Conservation (phyloP, 2,888 invertebrate species). For the Drosophila nr. fundita region DNA sequence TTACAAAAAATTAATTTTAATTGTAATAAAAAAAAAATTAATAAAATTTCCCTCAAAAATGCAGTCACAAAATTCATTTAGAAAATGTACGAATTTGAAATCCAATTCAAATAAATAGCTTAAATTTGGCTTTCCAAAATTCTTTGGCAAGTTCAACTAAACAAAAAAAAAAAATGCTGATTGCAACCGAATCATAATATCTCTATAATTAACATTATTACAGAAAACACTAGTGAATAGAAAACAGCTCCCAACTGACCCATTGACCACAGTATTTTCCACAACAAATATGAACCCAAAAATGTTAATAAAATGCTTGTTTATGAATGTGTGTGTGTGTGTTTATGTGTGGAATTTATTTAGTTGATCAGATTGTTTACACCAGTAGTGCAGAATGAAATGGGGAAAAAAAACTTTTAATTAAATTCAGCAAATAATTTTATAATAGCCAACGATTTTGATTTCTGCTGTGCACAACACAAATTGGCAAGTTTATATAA, state of each 20-base stretch:
- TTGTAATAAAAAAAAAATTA: background rate
- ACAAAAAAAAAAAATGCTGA: background rate
- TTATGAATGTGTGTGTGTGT: background rate
- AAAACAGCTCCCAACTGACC: conserved; percentile 15
- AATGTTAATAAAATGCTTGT: conserved; percentile 7
- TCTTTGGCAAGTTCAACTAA: background rate
- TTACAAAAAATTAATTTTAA: background rate
- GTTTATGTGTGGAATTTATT: background rate
- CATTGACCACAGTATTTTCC: conserved; percentile 9
- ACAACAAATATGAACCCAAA: conserved; percentile 9
- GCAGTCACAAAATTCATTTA: background rate
- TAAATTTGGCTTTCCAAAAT: background rate
- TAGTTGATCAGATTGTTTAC: conserved; percentile 41
- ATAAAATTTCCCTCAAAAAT: background rate
- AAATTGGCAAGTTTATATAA: conserved; percentile 16
- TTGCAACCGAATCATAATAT: conserved; percentile 7
- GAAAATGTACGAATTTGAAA: background rate
- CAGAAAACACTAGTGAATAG: conserved; percentile 48
- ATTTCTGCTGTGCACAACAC: conserved; percentile 44
- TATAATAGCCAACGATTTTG: conserved; percentile 48
- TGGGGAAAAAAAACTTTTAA: conserved; percentile 62
- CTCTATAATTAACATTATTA: conserved; percentile 55
- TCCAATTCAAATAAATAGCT: background rate
- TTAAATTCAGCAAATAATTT: conserved; percentile 69
- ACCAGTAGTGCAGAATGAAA: conserved; percentile 43